Evolutionary conservation across 2,888 invertebrate genomes (phyloP).

Genomic region (Anorthoa munda): DNA sequence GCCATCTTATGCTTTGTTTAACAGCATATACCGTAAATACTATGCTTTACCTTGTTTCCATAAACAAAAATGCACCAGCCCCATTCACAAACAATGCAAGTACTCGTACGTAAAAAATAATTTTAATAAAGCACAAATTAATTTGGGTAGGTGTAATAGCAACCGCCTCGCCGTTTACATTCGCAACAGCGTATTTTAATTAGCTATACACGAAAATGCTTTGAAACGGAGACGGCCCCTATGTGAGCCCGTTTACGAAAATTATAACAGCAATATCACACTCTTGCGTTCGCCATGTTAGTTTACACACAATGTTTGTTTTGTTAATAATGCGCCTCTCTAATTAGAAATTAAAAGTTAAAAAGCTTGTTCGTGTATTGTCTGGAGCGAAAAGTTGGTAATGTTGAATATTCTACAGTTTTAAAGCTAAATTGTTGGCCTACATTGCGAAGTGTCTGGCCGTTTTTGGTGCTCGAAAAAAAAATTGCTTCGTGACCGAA

Average conservation of each 20-base stretch:
- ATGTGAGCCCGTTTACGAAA: slow-evolving; percentile 74
- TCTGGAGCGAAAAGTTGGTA: slow-evolving; percentile 53
- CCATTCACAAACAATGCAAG: slow-evolving; percentile 47
- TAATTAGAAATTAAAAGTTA: slow-evolving; percentile 80
- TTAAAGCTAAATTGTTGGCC: slow-evolving; percentile 30
- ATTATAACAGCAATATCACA: slow-evolving; percentile 84
- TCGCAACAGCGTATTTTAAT: slow-evolving; percentile 89
- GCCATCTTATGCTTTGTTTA: background rate
- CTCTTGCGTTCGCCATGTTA: slow-evolving; percentile 76
- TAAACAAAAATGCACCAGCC: slow-evolving; percentile 12
- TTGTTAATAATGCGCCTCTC: slow-evolving; percentile 69
- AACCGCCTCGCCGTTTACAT: slow-evolving; percentile 79
- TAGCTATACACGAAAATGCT: slow-evolving; percentile 90
- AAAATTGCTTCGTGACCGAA: slow-evolving; percentile 43
- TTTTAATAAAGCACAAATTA: slow-evolving; percentile 83
- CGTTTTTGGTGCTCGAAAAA: slow-evolving; percentile 28
- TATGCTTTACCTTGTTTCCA: background rate
- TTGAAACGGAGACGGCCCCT: slow-evolving; percentile 80
- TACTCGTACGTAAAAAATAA: slow-evolving; percentile 79
- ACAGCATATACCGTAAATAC: background rate
- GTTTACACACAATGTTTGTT: slow-evolving; percentile 74
- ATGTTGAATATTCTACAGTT: slow-evolving; percentile 36
- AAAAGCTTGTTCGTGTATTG: slow-evolving; percentile 75
- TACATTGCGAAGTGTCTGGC: slow-evolving; percentile 20
- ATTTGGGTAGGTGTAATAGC: slow-evolving; percentile 75